These are phyloP conservation scores for Desmodus rotundus DNA, from an alignment of 2,113 vertebrate species.

Conservation along the genomic window DNA sequence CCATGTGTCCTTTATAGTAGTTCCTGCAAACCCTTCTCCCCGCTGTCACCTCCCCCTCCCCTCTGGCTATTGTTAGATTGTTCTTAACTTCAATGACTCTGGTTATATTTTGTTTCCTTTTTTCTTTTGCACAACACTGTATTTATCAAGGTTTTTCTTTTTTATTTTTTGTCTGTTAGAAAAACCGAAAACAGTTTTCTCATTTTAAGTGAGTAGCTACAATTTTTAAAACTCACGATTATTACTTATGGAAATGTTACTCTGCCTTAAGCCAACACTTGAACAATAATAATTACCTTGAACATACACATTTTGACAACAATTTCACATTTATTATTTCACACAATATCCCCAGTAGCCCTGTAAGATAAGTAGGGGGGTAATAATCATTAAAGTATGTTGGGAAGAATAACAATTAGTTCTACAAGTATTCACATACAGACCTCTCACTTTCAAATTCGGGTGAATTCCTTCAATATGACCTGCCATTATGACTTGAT, in stretches of 20 bases:
- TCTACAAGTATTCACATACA: background rate
- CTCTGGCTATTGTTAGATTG: too few species aligned
- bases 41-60: too few species aligned
- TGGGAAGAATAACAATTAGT: constrained; percentile 18
- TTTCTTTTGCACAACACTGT: constrained; percentile 23
- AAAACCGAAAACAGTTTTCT: constrained; percentile 34
- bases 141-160: background rate
- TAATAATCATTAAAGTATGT: background rate
- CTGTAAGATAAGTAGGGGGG: constrained; percentile 34
- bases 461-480: background rate
- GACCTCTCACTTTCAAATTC: background rate
- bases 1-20: too few species aligned
- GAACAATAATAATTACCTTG: constrained; percentile 50
- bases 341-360: background rate
- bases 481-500: background rate
- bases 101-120: too few species aligned
- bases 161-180: constrained; percentile 1
- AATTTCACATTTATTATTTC: constrained; percentile 54
- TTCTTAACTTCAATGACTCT: too few species aligned
- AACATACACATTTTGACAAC: constrained; percentile 20
- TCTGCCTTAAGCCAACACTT: constrained; percentile 39
- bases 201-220: constrained; percentile 52
- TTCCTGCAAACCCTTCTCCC: too few species aligned
- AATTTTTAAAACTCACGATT: constrained; percentile 26
- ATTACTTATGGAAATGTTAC: constrained; percentile 48